Conservation (phyloP, 2,113 vertebrate species). For the Climacteris rufus region DNA sequence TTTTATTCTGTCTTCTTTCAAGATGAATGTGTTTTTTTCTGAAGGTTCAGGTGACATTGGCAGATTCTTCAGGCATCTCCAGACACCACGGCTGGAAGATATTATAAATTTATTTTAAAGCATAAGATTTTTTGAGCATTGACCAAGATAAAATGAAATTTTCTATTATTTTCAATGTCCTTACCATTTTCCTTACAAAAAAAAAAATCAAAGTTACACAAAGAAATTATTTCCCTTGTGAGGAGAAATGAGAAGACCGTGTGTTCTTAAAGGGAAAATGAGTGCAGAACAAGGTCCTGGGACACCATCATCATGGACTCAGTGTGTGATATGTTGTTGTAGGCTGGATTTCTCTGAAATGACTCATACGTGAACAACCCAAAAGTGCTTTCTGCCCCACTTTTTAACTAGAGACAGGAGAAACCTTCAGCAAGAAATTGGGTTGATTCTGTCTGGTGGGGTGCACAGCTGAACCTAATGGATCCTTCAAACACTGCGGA, state of each 20-base stretch:
- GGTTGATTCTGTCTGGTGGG: neutral
- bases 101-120: neutral
- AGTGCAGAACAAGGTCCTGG: neutral
- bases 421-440: neutral
- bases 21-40: conserved; percentile 35
- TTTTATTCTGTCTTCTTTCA: conserved; percentile 47
- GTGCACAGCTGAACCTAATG: neutral
- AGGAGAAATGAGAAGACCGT: neutral
- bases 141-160: neutral
- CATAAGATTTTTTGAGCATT: neutral
- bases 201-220: neutral
- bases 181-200: neutral
- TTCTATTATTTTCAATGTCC: neutral
- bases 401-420: neutral
- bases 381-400: neutral
- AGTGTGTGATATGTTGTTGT: neutral
- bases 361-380: neutral
- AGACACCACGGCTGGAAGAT: neutral
- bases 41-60: neutral
- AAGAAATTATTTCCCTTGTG: neutral
- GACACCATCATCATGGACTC: neutral
- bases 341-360: neutral
- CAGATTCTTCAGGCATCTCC: neutral
- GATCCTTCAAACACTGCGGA: neutral
- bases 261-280: neutral